Base-by-base conservation (phyloP, 2,113 vertebrate genomes). In the Kobus ellipsiprymnus region DNA sequence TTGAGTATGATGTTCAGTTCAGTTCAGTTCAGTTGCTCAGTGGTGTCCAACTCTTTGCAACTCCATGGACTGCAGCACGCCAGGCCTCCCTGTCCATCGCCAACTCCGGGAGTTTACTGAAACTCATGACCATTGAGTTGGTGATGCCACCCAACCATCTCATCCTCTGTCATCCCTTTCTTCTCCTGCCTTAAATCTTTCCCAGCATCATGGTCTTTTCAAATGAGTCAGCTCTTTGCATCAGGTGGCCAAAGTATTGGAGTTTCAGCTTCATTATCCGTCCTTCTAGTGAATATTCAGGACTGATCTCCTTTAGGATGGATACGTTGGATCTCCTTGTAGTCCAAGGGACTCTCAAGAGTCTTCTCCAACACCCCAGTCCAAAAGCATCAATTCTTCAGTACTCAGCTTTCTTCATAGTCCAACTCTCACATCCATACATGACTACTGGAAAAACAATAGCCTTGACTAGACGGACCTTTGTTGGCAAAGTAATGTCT, bases 241-340 rank as follows among this genome's bases (percentile, higher is more conserved):
- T 67, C 33, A 67, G n/a, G 33, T 67, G 33, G 64, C 64, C 33
- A 36, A 21, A 67, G 33, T 67, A 11, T 67, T 67, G 17, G 64
- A 67, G 64, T 21, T 67, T 67, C 64, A 67, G 64, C 33, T 36
- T 67, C 4, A 36, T 3, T 33, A 67, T 67, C 33, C 10, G 8
- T 36, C 33, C 64, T 67, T 67, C 17, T 17, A 67, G n/a, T 36
- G 33, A 67, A n/a, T n/a, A 67, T 19, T n/a, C 7, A 67, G 33
- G 33, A 67, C 33, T 67, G 7, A n/a, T 67, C 16, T 67, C 62
- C 33, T 67, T 67, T 10, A 67, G 62, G 16, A 17, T 64, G 15
- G 30, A 64, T 15, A 0, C 0, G 7, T n/a, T 64, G 33, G 33
- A n/a, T 67, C 7, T 67, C 33, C 33, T 67, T 67, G 33, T 16